Percentiles rank a stretch among this genome's conserved stretches.
These are phyloP conservation scores for Propsilocerus akamusi DNA, from an alignment of 1,140 invertebrate species.

Conservation along the genomic window DNA sequence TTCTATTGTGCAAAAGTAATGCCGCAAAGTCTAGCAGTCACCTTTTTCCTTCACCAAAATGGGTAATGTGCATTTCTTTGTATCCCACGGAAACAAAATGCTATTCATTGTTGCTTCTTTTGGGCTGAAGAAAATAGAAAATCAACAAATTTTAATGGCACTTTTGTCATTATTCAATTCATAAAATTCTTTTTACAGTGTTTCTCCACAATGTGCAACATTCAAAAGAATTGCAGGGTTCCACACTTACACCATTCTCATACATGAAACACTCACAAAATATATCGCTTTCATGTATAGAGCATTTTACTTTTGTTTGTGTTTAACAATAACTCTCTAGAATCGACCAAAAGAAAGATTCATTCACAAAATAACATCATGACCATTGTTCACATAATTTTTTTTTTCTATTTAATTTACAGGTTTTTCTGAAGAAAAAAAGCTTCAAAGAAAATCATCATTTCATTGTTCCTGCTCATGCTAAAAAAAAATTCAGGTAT, in stretches of 20 bases:
- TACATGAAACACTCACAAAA: too few relatives aligned
- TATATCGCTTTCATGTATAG: neutral
- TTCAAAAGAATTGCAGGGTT: slow-evolving; percentile 2
- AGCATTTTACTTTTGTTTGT: neutral
- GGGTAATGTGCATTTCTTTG: too few relatives aligned
- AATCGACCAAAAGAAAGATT: too few relatives aligned
- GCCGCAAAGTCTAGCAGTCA: too few relatives aligned
- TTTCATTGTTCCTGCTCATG: neutral
- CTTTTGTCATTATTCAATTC: too few relatives aligned
- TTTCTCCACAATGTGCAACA: neutral
- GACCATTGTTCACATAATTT: neutral
- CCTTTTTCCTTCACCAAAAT: too few relatives aligned
- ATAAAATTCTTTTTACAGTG: neutral
- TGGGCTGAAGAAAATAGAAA: too few relatives aligned
- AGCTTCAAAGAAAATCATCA: slow-evolving; percentile 1
- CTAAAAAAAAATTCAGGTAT: slow-evolving; percentile 1
- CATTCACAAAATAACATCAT: neutral
- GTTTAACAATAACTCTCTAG: neutral
- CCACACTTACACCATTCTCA: neutral
- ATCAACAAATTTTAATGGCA: too few relatives aligned
- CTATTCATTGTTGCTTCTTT: too few relatives aligned
- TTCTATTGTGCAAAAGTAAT: too few relatives aligned
- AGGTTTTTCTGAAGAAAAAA: neutral
- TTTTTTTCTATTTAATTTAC: slow-evolving; percentile 4
- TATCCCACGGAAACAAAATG: too few relatives aligned